A percentile compares a stretch with the other conserved stretches of the same genome.
phyloP scores from a whole-genome alignment of 2,113 vertebrate genomes.

The Chaetodon auriga region DNA sequence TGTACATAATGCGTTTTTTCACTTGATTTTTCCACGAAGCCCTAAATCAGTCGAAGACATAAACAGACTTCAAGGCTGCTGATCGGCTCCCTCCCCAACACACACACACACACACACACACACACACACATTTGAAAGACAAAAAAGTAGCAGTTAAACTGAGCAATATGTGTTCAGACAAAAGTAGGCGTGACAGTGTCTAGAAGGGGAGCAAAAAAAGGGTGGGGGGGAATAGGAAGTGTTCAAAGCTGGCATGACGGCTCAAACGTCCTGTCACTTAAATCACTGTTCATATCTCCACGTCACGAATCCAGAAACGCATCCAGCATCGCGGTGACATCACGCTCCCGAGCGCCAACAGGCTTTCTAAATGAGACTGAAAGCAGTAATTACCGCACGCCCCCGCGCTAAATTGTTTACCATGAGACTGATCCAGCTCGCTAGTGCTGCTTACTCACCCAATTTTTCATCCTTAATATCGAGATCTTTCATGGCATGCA shows the following conservation, averaged over 20 bases:
- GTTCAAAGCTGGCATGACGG: constrained; percentile 69
- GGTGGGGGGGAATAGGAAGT: neutral
- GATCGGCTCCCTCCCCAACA: constrained; percentile 6
- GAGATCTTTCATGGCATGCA: constrained; percentile 73
- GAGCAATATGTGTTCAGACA: constrained; percentile 78
- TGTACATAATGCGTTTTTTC: constrained; percentile 57
- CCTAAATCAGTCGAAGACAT: constrained; percentile 26
- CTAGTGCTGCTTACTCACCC: constrained; percentile 72
- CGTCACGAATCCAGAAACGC: constrained; percentile 63
- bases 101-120: neutral
- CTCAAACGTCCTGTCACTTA: constrained; percentile 77
- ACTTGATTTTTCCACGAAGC: constrained; percentile 65
- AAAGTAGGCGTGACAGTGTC: constrained; percentile 69
- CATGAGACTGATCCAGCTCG: constrained; percentile 74
- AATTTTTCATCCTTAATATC: constrained; percentile 70
- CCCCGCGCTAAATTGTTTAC: constrained; percentile 81
- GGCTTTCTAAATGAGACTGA: constrained; percentile 78
- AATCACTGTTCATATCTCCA: constrained; percentile 69
- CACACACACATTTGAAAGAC: constrained; percentile 38
- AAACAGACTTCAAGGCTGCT: constrained; percentile 62
- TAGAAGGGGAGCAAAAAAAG: constrained; percentile 31
- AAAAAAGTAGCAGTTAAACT: constrained; percentile 68
- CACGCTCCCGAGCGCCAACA: constrained; percentile 69
- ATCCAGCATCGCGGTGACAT: constrained; percentile 68
- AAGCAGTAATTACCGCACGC: constrained; percentile 74